Evolutionary conservation across 2,888 invertebrate genomes (phyloP).

Genomic region (Drosophila algonquin): DNA sequence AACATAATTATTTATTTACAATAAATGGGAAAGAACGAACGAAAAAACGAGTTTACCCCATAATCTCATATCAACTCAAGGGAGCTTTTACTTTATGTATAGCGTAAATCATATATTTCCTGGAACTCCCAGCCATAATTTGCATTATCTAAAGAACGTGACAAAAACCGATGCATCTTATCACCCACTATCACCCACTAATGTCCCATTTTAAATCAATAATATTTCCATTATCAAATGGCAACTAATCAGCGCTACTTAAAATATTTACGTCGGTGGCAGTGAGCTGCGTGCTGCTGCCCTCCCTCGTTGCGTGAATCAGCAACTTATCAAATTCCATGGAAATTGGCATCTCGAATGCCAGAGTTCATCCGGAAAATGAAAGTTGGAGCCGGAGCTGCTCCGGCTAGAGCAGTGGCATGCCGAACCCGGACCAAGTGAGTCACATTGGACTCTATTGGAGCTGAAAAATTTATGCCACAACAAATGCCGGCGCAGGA

Average conservation of each 20-base stretch:
- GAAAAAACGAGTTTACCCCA: too few species aligned
- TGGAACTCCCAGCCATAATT: not conserved
- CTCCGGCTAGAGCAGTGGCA: slow-evolving; percentile 26
- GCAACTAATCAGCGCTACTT: not conserved
- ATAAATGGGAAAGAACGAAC: not conserved
- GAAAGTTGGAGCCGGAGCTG: slow-evolving; percentile 44
- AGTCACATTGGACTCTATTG: slow-evolving; percentile 56
- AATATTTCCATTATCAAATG: not conserved
- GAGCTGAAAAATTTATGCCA: slow-evolving; percentile 51
- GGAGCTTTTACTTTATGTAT: not conserved
- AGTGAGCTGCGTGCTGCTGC: not conserved
- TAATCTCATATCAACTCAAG: not conserved
- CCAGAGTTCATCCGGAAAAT: slow-evolving; percentile 61
- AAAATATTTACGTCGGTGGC: not conserved
- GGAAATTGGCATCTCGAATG: slow-evolving; percentile 63
- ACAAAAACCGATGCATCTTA: not conserved
- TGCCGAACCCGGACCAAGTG: slow-evolving; percentile 43
- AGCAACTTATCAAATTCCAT: slow-evolving; percentile 47
- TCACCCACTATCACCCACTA: not conserved
- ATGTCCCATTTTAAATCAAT: not conserved
- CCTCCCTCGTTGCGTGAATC: slow-evolving; percentile 43
- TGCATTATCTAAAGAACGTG: not conserved
- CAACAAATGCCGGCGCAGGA: slow-evolving; percentile 75
- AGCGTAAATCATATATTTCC: not conserved
- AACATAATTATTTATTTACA: too few species aligned